These are phyloP conservation scores for Macrobrachium rosenbergii DNA, from an alignment of 1,140 invertebrate species.

Conservation along the genomic window DNA sequence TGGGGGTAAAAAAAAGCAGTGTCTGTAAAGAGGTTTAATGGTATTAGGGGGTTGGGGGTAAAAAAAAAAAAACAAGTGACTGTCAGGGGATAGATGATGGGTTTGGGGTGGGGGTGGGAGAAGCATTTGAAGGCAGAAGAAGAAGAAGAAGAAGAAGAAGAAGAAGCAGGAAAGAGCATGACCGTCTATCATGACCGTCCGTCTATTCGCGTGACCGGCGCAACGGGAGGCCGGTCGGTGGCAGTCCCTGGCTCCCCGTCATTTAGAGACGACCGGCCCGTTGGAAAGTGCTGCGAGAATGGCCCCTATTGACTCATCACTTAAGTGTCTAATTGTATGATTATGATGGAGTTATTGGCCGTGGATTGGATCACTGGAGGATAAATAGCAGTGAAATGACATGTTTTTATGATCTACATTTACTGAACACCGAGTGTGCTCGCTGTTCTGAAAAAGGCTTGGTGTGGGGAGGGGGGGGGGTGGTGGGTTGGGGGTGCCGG, in stretches of 20 bases:
- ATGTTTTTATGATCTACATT: conserved; percentile 13
- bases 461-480: background rate
- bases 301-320: background rate
- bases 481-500: background rate
- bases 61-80: background rate
- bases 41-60: background rate
- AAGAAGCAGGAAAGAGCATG: background rate
- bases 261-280: background rate
- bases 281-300: background rate
- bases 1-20: too few relatives aligned
- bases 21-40: too few relatives aligned
- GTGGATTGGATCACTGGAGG: background rate
- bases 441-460: too few relatives aligned
- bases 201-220: too few relatives aligned
- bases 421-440: background rate
- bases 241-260: background rate
- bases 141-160: background rate
- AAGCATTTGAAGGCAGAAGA: background rate
- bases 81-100: background rate
- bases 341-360: conserved; percentile 4
- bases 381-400: conserved; percentile 8
- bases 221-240: background rate
- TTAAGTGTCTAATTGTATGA: conserved; percentile 21
- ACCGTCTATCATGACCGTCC: too few relatives aligned
- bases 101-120: background rate